These are phyloP conservation scores for Lasiurus borealis DNA, from an alignment of 2,113 vertebrate genomes.

Conservation along the genomic window DNA sequence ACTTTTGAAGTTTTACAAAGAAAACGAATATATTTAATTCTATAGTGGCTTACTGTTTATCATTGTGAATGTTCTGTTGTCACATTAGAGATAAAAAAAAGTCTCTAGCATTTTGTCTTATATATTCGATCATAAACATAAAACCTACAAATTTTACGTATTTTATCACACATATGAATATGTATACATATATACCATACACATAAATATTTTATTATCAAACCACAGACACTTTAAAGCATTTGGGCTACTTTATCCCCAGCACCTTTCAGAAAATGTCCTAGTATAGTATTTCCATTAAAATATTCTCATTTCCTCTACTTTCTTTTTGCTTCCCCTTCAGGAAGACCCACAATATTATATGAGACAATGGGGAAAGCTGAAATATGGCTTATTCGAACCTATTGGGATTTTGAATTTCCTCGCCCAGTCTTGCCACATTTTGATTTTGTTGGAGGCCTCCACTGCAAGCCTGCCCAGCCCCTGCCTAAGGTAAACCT, in stretches of 20 bases:
- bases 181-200: neutral
- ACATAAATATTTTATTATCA: neutral
- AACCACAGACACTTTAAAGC: neutral
- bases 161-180: neutral
- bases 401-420: slow-evolving; percentile 93
- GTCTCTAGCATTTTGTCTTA: neutral
- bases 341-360: slow-evolving; percentile 88
- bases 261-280: neutral
- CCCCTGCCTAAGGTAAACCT: slow-evolving; percentile 88
- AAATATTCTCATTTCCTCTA: neutral
- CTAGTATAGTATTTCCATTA: neutral
- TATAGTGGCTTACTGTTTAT: neutral
- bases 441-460: neutral
- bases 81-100: neutral
- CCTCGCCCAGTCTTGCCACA: slow-evolving; percentile 89
- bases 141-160: neutral
- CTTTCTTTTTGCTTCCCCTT: neutral
- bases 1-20: neutral
- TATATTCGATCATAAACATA: neutral
- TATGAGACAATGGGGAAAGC: slow-evolving; percentile 89
- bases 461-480: slow-evolving; percentile 84
- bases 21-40: neutral
- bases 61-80: neutral
- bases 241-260: neutral
- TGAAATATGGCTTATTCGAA: slow-evolving; percentile 92